Base-by-base conservation (phyloP, 1,140 invertebrate species). In the Drosophila sucinea region DNA sequence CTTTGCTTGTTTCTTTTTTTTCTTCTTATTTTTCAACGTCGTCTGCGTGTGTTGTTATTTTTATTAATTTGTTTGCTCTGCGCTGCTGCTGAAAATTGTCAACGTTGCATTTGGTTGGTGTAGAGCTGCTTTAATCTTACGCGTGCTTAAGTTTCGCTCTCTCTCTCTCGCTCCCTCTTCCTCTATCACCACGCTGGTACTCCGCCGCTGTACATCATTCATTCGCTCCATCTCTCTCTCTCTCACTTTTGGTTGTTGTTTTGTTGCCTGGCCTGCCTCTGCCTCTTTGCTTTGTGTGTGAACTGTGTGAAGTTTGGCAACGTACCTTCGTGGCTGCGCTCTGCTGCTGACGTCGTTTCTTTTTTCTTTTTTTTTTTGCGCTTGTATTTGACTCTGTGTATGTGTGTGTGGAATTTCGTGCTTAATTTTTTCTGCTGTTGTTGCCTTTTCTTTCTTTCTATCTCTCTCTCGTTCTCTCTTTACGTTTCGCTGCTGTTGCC, bases 81-180 rank as follows among this genome's bases (percentile, higher is more conserved):
- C 57, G 62, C 62, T 68, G 71, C 71, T 78, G 72, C 11, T 70
- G 77, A 80, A 80, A 80, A 73, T 80, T 77, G 77, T 73, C 74
- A 80, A 77, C 77, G 77, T 64, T 70, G 77, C 77, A 70, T 65
- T 73, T 68, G 54, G 51, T 35, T 73, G 55, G 66, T 70, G 67
- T 51, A 51, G 23, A 27, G 63, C 81, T 80, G 71, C 85, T 90
- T 89, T 85, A 89, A 90, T 89, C 84, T 89, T 84, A 90, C 81
- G 85, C 81, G 85, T 84, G 85, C 80, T 87, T 87, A 80, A 77
- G 73, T 73, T 86, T 79, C 77, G 70, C 70, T 58, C 47, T 57
- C 41, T 56, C 41, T n/a, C 17, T 6, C 58, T 47, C 38, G 41
- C 25, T 41, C 55, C 41, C 4, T 51, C 32, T 17, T 33, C 38